Evolutionary conservation across 2,113 vertebrate genomes (phyloP).

Genomic region (Amblyornis subalaris): DNA sequence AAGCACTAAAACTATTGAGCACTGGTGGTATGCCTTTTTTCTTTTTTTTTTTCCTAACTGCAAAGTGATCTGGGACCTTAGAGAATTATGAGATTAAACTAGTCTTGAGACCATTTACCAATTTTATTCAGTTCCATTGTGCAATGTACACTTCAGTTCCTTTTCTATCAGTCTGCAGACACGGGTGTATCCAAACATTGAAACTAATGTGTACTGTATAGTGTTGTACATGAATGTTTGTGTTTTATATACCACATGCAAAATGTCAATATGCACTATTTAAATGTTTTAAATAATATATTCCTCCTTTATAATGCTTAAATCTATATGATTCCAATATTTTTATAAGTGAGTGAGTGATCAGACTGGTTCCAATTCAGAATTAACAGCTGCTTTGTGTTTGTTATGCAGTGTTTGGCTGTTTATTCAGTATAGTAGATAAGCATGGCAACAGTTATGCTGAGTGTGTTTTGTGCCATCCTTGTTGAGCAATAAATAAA

Average conservation of each 20-base stretch:
- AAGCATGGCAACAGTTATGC: constrained; percentile 81
- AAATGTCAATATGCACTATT: constrained; percentile 81
- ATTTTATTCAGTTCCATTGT: constrained; percentile 66
- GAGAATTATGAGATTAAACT: constrained; percentile 63
- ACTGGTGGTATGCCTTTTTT: constrained; percentile 66
- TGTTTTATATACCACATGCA: constrained; percentile 83
- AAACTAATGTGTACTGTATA: constrained; percentile 79
- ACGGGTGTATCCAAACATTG: constrained; percentile 73
- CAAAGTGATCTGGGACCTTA: constrained; percentile 58
- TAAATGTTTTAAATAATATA: constrained; percentile 86
- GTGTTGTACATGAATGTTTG: constrained; percentile 81
- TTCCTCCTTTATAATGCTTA: constrained; percentile 86
- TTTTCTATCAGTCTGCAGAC: constrained; percentile 68
- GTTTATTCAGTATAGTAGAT: constrained; percentile 77
- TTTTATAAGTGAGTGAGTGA: constrained; percentile 81
- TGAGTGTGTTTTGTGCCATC: constrained; percentile 84
- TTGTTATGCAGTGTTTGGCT: constrained; percentile 78
- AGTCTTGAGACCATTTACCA: constrained; percentile 65
- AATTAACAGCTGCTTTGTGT: constrained; percentile 77
- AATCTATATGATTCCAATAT: constrained; percentile 84
- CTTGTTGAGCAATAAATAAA: constrained; percentile 88
- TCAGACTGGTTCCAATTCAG: constrained; percentile 76
- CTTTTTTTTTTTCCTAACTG: neutral
- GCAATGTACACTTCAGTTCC: constrained; percentile 72
- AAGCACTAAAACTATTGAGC: constrained; percentile 72